Conservation (phyloP, 1,140 invertebrate genomes). For the Hyles vespertilio region DNA sequence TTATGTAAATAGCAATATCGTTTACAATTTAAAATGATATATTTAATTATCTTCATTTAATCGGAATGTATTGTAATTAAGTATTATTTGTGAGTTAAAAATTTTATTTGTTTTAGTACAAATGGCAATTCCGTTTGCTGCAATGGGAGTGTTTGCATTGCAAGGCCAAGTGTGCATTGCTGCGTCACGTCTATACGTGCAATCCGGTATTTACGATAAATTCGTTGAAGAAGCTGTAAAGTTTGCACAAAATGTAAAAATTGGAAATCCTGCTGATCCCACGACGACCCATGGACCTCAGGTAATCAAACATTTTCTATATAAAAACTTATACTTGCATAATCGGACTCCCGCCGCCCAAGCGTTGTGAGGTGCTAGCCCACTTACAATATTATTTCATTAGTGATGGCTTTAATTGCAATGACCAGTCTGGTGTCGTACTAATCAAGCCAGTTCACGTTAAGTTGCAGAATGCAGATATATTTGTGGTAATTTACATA, state of each 20-base stretch:
- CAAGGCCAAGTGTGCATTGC: slow-evolving; percentile 95
- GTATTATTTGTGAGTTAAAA: slow-evolving; percentile 1
- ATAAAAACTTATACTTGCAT: no score
- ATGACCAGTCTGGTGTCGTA: no score
- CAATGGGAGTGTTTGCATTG: slow-evolving; percentile 88
- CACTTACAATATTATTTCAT: no score
- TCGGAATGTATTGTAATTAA: no score
- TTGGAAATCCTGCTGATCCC: slow-evolving; percentile 88
- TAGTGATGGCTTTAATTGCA: no score
- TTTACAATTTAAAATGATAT: no score
- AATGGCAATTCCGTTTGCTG: slow-evolving; percentile 86
- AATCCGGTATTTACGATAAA: slow-evolving; percentile 90
- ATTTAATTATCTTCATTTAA: no score
- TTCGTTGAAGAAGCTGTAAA: slow-evolving; percentile 86
- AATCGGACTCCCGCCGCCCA: no score
- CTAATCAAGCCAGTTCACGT: no score
- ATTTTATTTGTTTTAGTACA: slow-evolving; percentile 79
- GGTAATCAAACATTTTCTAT: slow-evolving; percentile 68
- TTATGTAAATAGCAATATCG: neutral
- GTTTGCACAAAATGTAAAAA: slow-evolving; percentile 81
- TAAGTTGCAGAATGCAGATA: no score
- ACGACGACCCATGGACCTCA: slow-evolving; percentile 88
- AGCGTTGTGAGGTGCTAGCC: no score
- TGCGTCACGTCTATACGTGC: slow-evolving; percentile 92
- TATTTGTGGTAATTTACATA: no score